Conservation (phyloP, 2,113 vertebrate species). For the Gnathonemus echidnorhynchus region DNA sequence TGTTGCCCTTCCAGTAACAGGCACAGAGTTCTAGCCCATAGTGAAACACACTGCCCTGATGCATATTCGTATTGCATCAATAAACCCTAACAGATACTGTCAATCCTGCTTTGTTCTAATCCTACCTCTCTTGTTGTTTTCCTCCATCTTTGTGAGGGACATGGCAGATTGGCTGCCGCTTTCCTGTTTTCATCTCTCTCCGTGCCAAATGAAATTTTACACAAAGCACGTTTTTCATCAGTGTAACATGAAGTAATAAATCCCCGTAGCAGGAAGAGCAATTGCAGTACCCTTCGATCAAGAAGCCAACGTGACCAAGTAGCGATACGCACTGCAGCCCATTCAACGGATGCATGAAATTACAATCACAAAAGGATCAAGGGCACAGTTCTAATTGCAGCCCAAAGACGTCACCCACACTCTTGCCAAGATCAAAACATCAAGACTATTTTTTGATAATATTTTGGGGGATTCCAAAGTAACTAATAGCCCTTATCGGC, state of each 20-base stretch:
- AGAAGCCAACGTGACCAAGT: conserved; percentile 2
- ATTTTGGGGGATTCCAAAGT: neutral
- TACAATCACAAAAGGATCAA: neutral
- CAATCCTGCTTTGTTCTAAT: neutral
- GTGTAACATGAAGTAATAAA: neutral
- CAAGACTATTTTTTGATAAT: neutral
- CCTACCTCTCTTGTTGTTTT: neutral
- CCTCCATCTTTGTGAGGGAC: neutral
- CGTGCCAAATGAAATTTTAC: neutral
- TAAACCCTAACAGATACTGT: neutral
- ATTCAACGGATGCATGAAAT: neutral
- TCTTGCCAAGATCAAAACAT: neutral
- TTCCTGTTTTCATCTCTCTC: neutral
- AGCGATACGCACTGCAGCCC: neutral
- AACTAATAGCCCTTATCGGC: neutral
- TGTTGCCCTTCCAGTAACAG: neutral
- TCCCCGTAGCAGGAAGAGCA: neutral
- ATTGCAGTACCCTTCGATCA: neutral
- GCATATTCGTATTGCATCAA: neutral
- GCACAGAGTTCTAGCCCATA: neutral
- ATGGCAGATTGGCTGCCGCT: neutral
- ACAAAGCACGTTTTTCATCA: neutral
- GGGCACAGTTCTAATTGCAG: neutral
- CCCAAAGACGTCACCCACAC: neutral
- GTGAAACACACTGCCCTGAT: neutral